Conservation (phyloP, 2,888 invertebrate species). For the Brachylomia viminalis region DNA sequence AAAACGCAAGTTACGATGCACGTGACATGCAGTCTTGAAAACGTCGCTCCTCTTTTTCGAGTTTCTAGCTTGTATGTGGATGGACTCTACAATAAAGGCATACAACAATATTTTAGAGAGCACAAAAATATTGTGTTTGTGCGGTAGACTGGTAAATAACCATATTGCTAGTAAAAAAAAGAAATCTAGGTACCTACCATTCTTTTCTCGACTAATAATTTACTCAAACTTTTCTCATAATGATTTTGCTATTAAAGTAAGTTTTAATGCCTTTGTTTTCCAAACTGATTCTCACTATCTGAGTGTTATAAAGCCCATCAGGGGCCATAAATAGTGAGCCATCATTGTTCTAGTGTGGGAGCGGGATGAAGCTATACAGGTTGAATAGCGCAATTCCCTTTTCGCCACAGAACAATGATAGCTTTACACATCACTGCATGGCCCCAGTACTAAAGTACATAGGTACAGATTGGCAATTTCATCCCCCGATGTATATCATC, state of each 20-base stretch:
- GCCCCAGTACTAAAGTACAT: conserved; percentile 31
- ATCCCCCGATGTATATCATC: conserved; percentile 53
- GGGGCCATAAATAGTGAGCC: neutral
- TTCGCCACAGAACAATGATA: conserved; percentile 42
- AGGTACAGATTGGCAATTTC: conserved; percentile 61
- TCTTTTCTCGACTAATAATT: too few relatives aligned
- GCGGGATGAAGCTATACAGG: neutral
- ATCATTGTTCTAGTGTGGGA: conserved; percentile 7
- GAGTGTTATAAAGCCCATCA: neutral
- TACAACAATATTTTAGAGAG: neutral
- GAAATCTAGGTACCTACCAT: too few relatives aligned
- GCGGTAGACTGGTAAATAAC: neutral
- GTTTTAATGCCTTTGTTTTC: neutral
- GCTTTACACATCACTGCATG: conserved; percentile 33
- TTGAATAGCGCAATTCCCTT: conserved; percentile 32
- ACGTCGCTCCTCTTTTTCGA: neutral
- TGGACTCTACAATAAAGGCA: neutral
- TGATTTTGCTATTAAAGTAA: conserved; percentile 2
- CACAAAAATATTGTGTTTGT: neutral
- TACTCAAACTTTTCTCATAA: neutral
- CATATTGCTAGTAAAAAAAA: too few relatives aligned
- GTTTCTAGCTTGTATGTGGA: neutral
- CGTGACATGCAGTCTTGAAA: neutral
- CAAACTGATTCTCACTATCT: neutral
- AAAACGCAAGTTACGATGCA: neutral